phyloP scores from a whole-genome alignment of 1,140 invertebrate genomes.

The Melipona quadrifasciata region DNA sequence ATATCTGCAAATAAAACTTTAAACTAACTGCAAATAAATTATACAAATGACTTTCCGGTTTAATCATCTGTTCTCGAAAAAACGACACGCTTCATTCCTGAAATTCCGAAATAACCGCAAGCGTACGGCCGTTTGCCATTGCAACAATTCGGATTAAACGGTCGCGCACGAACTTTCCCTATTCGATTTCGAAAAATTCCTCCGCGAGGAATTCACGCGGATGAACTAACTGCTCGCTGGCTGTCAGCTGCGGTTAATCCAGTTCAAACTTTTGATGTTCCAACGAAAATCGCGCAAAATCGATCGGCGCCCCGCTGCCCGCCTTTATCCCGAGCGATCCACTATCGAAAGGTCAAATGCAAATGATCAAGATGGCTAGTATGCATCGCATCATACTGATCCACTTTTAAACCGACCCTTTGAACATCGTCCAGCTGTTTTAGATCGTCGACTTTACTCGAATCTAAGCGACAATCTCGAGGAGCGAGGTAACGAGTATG shows the following conservation, averaged over 20 bases:
- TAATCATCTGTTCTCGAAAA: neutral
- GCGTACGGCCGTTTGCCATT: neutral
- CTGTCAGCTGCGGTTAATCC: neutral
- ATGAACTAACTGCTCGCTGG: neutral
- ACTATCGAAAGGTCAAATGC: neutral
- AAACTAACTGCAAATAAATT: too few relatives aligned
- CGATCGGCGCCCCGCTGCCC: neutral
- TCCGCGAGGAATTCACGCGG: neutral
- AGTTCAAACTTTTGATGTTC: neutral
- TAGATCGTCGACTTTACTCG: neutral
- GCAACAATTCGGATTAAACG: neutral
- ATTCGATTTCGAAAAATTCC: neutral
- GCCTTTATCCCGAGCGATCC: too few relatives aligned
- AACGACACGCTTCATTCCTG: neutral
- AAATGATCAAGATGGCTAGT: neutral
- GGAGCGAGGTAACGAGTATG: conserved; percentile 16
- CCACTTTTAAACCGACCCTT: neutral
- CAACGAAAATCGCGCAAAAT: neutral
- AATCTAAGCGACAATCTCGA: neutral
- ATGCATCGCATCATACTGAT: neutral
- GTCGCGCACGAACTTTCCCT: neutral
- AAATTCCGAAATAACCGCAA: neutral
- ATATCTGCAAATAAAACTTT: too few relatives aligned
- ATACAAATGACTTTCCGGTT: neutral
- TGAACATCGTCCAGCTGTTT: neutral